Evolutionary conservation across 2,888 invertebrate species (phyloP).

Genomic region (Dermolepida albohirtum): DNA sequence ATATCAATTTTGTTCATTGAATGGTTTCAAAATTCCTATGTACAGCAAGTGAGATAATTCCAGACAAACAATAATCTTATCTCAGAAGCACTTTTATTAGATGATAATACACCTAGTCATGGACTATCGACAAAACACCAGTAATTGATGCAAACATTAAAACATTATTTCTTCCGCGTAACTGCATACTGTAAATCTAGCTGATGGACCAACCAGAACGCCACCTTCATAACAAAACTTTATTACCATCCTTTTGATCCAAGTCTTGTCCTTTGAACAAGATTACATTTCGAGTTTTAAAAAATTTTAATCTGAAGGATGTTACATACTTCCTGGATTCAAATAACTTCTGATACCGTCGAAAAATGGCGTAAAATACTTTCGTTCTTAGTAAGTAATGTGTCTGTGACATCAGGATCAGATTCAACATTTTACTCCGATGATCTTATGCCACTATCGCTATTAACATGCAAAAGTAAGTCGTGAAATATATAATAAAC

Average conservation of each 20-base stretch:
- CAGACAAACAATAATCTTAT: slow-evolving; percentile 20
- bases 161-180: slow-evolving; percentile 27
- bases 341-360: too few species aligned
- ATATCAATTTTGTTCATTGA: slow-evolving; percentile 27
- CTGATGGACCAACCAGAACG: slow-evolving; percentile 39
- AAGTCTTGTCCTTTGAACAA: slow-evolving; percentile 26
- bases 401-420: too few species aligned
- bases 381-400: too few species aligned
- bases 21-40: slow-evolving; percentile 24
- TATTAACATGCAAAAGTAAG: too few species aligned
- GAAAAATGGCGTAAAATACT: too few species aligned
- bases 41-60: slow-evolving; percentile 26
- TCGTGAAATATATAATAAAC: too few species aligned
- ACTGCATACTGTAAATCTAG: slow-evolving; percentile 22
- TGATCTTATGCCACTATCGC: too few species aligned
- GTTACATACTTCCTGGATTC: too few species aligned
- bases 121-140: slow-evolving; percentile 3
- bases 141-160: slow-evolving; percentile 18
- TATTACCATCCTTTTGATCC: slow-evolving; percentile 31
- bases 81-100: slow-evolving; percentile 26
- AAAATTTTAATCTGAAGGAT: slow-evolving; percentile 15
- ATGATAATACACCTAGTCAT: slow-evolving; percentile 34
- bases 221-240: slow-evolving; percentile 26
- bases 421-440: too few species aligned
- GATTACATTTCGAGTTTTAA: slow-evolving; percentile 1